Base-by-base conservation (phyloP, 2,113 vertebrate genomes). In the Brachyistius frenatus region DNA sequence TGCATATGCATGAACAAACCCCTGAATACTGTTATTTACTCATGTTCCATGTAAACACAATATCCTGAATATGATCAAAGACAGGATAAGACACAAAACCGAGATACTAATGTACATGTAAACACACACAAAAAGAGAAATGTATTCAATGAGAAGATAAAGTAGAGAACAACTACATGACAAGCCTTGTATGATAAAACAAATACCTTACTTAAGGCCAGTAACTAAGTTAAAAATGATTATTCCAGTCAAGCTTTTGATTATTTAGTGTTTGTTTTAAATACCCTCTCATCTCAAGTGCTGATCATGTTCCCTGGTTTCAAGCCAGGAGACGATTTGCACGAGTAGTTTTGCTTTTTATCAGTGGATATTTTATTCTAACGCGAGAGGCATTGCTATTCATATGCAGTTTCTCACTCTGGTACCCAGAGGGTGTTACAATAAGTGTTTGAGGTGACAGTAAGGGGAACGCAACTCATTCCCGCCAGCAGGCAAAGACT, bases 361-460 rank as follows among this genome's bases (percentile, higher is more conserved):
- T 37, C 32, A 52, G 23, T 5, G 3, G 49, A 41, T 57, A 33
- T 78, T 23, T 75, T 68, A 66, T 65, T 86, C 64, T 54, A 81
- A 31, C 35, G 54, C 55, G 14, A 39, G n/a, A 57, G 7, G 53
- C 53, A 69, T 66, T 80, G 35, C 75, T 62, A 76, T 84, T 79
- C 68, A 49, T 71, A 41, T 60, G 35, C 74, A 32, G 65, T 36
- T 49, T 66, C 67, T 72, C 73, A 71, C 62, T 84, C 57, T 66
- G 6, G 37, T 78, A 54, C 78, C 84, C 83, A 68, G 60, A 69
- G 73, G 82, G 64, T 71, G 52, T 73, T 69, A 73, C 75, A 92
- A 64, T 64, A 83, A 88, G 78, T 76, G 71, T 86, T 78, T 86
- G 80, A 83, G 79, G 63, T 86, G 89, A 84, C 81, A 80, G 70